These are phyloP conservation scores for Euphonia xanthogaster DNA, from an alignment of 2,797 vertebrate species.

Conservation along the genomic window DNA sequence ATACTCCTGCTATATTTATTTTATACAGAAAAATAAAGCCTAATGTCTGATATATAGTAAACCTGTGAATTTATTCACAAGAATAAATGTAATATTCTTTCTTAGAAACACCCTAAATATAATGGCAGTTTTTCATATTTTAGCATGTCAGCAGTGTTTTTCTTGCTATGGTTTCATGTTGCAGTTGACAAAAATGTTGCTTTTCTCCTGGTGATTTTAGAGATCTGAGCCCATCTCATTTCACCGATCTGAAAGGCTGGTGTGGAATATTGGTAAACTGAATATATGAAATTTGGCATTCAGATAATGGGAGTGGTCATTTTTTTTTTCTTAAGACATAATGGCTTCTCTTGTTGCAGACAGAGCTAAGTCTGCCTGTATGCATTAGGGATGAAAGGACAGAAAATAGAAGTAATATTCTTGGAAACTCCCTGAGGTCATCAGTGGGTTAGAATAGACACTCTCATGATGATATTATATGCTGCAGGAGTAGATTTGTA, in stretches of 20 bases:
- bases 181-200: slow-evolving; percentile 24
- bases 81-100: slow-evolving; percentile 68
- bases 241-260: neutral
- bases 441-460: neutral
- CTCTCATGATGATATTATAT: slow-evolving; percentile 5
- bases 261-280: neutral
- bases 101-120: slow-evolving; percentile 60
- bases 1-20: slow-evolving; percentile 70
- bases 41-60: slow-evolving; percentile 59
- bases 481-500: slow-evolving; percentile 23
- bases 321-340: slow-evolving; percentile 5
- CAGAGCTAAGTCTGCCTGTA: neutral
- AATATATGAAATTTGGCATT: slow-evolving; percentile 38
- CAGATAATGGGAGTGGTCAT: slow-evolving; percentile 10
- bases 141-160: neutral
- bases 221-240: neutral
- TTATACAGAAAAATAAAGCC: slow-evolving; percentile 75
- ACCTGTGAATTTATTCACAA: slow-evolving; percentile 65
- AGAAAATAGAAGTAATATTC: slow-evolving; percentile 42
- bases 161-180: neutral
- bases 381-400: slow-evolving; percentile 26
- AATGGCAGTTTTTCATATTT: slow-evolving; percentile 48
- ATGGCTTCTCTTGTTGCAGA: neutral
- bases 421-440: slow-evolving; percentile 56
- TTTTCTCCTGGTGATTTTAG: neutral